A percentile compares a stretch with the other conserved stretches of the same genome.
Evolutionary conservation across 2,797 vertebrate species (phyloP).

Genomic region (Valencia hispanica): DNA sequence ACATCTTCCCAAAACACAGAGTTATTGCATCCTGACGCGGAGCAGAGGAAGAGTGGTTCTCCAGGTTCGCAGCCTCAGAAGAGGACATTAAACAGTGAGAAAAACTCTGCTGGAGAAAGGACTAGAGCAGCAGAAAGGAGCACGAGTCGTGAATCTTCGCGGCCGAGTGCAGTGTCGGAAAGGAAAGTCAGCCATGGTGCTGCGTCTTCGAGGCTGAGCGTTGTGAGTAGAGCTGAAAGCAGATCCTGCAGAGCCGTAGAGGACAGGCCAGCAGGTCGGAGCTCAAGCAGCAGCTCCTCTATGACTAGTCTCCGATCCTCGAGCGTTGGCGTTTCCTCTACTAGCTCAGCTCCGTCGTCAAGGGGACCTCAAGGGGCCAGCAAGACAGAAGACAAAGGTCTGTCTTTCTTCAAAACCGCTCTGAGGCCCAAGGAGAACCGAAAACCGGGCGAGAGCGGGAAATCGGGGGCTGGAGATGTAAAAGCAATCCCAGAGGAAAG

Average conservation of each 20-base stretch:
- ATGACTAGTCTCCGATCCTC: conserved; percentile 91
- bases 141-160: conserved; percentile 87
- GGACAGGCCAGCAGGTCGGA: conserved; percentile 78
- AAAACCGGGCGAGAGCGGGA: conserved; percentile 88
- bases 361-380: conserved; percentile 87
- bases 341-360: conserved; percentile 29
- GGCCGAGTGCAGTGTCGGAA: conserved; percentile 81
- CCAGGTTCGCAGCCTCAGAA: conserved; percentile 73
- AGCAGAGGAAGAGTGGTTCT: conserved; percentile 62
- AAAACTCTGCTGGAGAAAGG: conserved; percentile 80
- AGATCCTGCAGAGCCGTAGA: conserved; percentile 66
- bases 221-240: conserved; percentile 67
- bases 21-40: conserved; percentile 50
- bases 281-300: conserved; percentile 89
- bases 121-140: conserved; percentile 87
- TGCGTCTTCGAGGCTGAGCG: conserved; percentile 54
- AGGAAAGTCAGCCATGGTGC: conserved; percentile 70
- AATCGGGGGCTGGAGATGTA: conserved; percentile 73
- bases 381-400: conserved; percentile 94
- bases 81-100: conserved; percentile 74
- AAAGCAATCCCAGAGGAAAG: conserved; percentile 75
- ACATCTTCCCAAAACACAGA: conserved; percentile 73
- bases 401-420: conserved; percentile 96
- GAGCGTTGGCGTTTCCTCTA: conserved; percentile 56
- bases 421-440: conserved; percentile 93